Conservation (phyloP, 1,140 invertebrate genomes). For the Lepeophtheirus salmonis region DNA sequence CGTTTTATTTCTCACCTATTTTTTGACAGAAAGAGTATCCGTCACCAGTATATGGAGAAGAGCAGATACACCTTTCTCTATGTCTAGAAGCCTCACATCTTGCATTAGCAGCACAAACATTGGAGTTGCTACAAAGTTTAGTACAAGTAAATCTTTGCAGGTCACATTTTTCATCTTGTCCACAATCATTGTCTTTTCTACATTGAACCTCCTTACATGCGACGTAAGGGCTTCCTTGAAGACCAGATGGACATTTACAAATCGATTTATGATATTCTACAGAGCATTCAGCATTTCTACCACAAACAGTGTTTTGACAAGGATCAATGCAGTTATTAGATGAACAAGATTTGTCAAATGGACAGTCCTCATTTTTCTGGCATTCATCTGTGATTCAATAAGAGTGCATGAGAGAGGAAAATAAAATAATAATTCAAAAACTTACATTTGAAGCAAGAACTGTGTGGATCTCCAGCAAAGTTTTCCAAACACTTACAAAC, state of each 20-base stretch:
- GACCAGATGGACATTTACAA: slow-evolving; percentile 26
- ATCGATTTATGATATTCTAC: slow-evolving; percentile 29
- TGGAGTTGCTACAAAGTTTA: not conserved
- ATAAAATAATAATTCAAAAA: slow-evolving; percentile 29
- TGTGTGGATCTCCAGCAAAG: slow-evolving; percentile 26
- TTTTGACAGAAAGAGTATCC: slow-evolving; percentile 13
- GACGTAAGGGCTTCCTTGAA: slow-evolving; percentile 27
- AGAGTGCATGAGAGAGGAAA: slow-evolving; percentile 23
- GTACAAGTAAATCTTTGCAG: slow-evolving; percentile 2
- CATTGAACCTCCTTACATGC: slow-evolving; percentile 29
- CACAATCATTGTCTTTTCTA: slow-evolving; percentile 15
- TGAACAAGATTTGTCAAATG: slow-evolving; percentile 38
- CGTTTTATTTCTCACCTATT: not conserved
- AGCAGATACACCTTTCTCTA: not conserved
- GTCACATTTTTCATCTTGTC: slow-evolving; percentile 1
- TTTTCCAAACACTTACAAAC: slow-evolving; percentile 25
- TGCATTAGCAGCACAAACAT: slow-evolving; percentile 25
- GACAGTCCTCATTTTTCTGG: not conserved
- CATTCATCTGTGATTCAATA: slow-evolving; percentile 25
- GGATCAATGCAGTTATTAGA: slow-evolving; percentile 51
- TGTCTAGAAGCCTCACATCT: not conserved
- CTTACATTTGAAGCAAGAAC: slow-evolving; percentile 23
- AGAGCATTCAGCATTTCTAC: slow-evolving; percentile 43
- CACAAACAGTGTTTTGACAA: slow-evolving; percentile 42
- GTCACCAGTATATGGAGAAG: slow-evolving; percentile 30